phyloP scores from a whole-genome alignment of 2,888 invertebrate genomes.

The Congeria kusceri region DNA sequence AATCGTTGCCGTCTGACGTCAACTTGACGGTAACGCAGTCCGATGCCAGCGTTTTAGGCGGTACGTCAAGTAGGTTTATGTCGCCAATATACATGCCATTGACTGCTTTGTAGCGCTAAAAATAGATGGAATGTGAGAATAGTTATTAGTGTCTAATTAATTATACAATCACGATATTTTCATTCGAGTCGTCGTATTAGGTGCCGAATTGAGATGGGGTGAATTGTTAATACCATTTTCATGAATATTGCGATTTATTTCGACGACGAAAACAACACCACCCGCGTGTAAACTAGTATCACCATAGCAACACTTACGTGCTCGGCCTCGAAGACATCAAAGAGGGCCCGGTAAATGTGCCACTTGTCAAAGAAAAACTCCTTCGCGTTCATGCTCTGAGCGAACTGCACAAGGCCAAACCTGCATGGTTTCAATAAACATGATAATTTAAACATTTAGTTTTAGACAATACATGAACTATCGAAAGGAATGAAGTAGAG shows the following conservation, averaged over 20 bases:
- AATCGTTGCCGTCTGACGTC: conserved; percentile 14
- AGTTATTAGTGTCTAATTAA: too few species aligned
- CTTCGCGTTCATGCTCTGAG: conserved; percentile 39
- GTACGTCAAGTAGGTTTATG: conserved; percentile 24
- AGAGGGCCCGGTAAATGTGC: conserved; percentile 56
- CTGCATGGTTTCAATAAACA: background rate
- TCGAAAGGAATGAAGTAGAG: too few species aligned
- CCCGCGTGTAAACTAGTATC: too few species aligned
- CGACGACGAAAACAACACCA: too few species aligned
- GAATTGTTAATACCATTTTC: too few species aligned
- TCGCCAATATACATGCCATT: conserved; percentile 49
- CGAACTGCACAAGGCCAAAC: conserved; percentile 56
- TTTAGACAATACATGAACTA: too few species aligned
- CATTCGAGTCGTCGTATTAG: too few species aligned
- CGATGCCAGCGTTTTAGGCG: conserved; percentile 43
- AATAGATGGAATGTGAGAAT: too few species aligned
- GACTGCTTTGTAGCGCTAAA: conserved; percentile 53
- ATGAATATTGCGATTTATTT: too few species aligned
- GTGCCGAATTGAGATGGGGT: too few species aligned
- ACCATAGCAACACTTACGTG: conserved; percentile 14
- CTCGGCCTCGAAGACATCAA: conserved; percentile 57
- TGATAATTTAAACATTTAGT: too few species aligned
- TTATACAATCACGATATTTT: too few species aligned
- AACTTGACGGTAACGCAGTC: conserved; percentile 32
- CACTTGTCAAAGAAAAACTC: conserved; percentile 47